Evolutionary conservation across 2,797 vertebrate genomes (phyloP).

Genomic region (Bovichtus variegatus): DNA sequence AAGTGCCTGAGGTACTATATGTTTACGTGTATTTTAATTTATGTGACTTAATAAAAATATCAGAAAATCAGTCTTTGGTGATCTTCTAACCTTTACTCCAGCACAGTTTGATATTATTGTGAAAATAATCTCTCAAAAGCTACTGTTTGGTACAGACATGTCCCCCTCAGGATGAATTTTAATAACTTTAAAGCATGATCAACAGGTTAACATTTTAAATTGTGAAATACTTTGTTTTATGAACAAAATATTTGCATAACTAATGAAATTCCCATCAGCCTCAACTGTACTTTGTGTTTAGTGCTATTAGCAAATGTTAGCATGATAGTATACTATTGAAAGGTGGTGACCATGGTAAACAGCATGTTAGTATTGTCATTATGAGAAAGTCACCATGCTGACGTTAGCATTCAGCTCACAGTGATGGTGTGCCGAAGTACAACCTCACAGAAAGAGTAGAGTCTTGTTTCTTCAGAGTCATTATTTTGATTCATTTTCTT

Average conservation of each 20-base stretch:
- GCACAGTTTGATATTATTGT: no score
- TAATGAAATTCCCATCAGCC: neutral
- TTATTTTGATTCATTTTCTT: neutral
- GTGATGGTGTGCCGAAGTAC: neutral
- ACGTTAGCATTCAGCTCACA: neutral
- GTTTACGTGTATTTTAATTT: constrained; percentile 63
- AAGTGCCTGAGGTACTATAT: constrained; percentile 70
- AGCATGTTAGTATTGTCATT: neutral
- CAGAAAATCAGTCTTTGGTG: neutral
- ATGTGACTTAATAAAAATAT: constrained; percentile 57
- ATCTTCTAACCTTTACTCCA: neutral
- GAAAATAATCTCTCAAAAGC: neutral
- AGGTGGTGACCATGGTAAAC: neutral
- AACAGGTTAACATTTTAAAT: neutral
- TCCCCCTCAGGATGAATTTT: neutral
- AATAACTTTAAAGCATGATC: no score
- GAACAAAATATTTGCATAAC: neutral
- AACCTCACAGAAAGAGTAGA: neutral
- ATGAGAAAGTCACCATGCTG: neutral
- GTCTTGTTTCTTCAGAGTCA: neutral
- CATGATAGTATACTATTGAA: neutral
- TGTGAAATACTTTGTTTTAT: neutral
- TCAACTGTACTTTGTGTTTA: neutral
- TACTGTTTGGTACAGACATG: neutral
- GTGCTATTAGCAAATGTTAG: neutral